Percentiles rank a stretch among this genome's conserved stretches.
These are phyloP conservation scores for Myodes glareolus DNA, from an alignment of 2,113 vertebrate species.

Conservation along the genomic window DNA sequence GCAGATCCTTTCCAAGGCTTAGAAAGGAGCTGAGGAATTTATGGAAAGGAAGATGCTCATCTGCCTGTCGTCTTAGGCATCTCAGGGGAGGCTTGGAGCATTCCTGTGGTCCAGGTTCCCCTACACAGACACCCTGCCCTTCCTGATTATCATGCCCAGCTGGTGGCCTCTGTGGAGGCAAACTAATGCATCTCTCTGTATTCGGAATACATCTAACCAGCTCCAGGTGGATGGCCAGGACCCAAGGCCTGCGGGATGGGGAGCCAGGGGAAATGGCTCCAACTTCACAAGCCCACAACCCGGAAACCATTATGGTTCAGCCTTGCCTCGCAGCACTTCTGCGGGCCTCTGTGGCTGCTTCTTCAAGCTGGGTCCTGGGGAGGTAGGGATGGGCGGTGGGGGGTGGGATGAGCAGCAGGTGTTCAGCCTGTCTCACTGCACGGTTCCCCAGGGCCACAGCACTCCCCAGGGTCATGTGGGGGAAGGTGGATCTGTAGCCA, in stretches of 20 bases:
- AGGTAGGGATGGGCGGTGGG: neutral
- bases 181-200: neutral
- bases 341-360: neutral
- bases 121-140: neutral
- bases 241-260: neutral
- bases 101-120: neutral
- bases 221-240: slow-evolving; percentile 10
- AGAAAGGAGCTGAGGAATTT: neutral
- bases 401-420: neutral
- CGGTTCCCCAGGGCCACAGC: neutral
- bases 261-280: neutral
- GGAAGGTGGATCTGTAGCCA: neutral
- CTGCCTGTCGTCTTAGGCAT: neutral
- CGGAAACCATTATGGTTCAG: neutral
- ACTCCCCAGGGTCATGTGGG: rapidly evolving
- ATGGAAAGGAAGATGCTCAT: neutral
- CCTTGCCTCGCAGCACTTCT: neutral
- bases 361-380: neutral
- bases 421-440: too few relatives aligned
- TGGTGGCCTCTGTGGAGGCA: neutral
- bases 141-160: neutral
- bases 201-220: neutral
- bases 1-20: neutral
- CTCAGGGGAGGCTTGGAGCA: neutral
- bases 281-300: neutral